Percentiles rank a stretch among this genome's conserved stretches.
Conservation (phyloP, 2,113 vertebrate species). For the Hiodon tergisus region DNA sequence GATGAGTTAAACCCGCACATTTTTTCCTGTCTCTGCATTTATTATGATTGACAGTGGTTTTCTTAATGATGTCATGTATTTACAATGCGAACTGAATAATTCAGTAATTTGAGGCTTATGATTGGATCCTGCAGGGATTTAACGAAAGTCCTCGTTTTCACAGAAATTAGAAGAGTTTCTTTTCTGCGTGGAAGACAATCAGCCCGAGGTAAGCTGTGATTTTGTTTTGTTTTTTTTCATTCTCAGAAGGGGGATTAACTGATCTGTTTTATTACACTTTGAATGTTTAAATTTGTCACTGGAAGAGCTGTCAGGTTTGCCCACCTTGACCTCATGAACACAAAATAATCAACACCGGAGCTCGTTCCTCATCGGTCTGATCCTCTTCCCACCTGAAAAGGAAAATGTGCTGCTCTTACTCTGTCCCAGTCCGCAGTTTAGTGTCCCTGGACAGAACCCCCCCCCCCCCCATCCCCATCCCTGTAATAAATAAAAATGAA, state of each 20-base stretch:
- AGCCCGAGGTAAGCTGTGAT: conserved; percentile 52
- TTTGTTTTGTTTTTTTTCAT: neutral
- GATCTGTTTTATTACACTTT: neutral
- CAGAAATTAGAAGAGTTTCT: conserved; percentile 70
- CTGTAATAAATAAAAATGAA: no score
- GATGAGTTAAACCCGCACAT: conserved; percentile 41
- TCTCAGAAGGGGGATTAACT: neutral
- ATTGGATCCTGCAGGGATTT: conserved; percentile 35
- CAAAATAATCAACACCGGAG: neutral
- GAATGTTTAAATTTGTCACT: neutral
- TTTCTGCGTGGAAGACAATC: conserved; percentile 64
- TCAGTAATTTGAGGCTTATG: conserved; percentile 54
- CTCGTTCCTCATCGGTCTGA: no score
- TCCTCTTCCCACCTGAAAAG: no score
- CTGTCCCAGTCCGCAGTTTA: no score
- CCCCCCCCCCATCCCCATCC: no score
- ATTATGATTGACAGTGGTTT: conserved; percentile 48
- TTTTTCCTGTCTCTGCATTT: conserved; percentile 41
- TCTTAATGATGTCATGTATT: conserved; percentile 40
- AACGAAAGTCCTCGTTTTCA: conserved; percentile 38
- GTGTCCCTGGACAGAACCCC: no score
- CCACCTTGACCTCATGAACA: neutral
- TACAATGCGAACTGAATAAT: conserved; percentile 46
- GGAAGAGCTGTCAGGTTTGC: neutral
- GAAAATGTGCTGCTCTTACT: no score